phyloP scores from a whole-genome alignment of 2,888 invertebrate species.

The Hetaerina titia region DNA sequence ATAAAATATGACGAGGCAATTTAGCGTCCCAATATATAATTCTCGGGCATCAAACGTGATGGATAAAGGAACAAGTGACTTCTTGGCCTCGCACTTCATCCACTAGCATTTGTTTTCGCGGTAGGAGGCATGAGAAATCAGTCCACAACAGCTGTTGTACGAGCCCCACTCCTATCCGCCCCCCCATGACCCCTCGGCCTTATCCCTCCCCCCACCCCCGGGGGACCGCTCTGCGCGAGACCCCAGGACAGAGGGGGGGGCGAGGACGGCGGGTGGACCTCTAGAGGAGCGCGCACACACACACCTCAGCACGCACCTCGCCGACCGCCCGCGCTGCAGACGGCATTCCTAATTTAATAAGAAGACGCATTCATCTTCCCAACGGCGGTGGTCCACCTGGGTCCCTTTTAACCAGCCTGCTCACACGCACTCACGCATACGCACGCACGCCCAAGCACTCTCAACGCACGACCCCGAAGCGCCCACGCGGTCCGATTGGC shows the following conservation, averaged over 20 bases:
- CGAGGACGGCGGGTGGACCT: no score
- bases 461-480: neutral
- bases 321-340: conserved; percentile 30
- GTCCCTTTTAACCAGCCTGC: neutral
- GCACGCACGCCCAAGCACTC: neutral
- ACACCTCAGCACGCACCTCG: neutral
- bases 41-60: conserved; percentile 18
- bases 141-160: conserved; percentile 57
- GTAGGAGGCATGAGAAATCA: conserved; percentile 65
- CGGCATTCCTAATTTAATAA: conserved; percentile 67
- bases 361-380: conserved; percentile 59
- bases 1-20: conserved; percentile 40
- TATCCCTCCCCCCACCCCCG: neutral
- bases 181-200: no score
- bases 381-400: conserved; percentile 40
- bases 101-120: conserved; percentile 62
- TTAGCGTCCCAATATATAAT: conserved; percentile 8
- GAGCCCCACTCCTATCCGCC: neutral
- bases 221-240: no score
- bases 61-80: conserved; percentile 62
- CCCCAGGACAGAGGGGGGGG: neutral
- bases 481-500: neutral
- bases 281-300: no score
- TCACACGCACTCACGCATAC: neutral
- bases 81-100: conserved; percentile 39